Conservation (phyloP, 1,140 invertebrate genomes). For the Acromyrmex charruanus region DNA sequence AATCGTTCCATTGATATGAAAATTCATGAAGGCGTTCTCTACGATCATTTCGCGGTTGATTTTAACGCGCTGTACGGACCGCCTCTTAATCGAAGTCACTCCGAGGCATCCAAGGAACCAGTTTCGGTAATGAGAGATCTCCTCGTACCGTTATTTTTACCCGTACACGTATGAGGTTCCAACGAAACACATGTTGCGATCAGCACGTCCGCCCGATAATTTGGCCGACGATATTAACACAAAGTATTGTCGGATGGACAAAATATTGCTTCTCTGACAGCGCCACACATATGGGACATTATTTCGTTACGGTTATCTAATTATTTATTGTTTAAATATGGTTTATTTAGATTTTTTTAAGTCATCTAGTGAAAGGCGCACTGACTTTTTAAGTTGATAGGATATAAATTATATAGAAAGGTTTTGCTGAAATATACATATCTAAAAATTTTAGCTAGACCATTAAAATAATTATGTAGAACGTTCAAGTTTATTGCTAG, state of each 20-base stretch:
- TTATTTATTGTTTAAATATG: neutral
- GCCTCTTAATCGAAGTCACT: slow-evolving; percentile 31
- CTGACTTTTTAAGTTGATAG: neutral
- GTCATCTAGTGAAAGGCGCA: neutral
- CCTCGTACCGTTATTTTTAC: slow-evolving; percentile 73
- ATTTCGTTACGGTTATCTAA: neutral
- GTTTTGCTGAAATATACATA: too few species aligned
- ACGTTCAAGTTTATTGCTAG: too few species aligned
- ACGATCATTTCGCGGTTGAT: slow-evolving; percentile 23
- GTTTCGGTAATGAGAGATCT: slow-evolving; percentile 67
- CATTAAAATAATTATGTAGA: too few species aligned
- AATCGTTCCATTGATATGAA: neutral
- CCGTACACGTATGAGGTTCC: slow-evolving; percentile 50
- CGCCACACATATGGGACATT: neutral
- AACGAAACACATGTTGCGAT: slow-evolving; percentile 29
- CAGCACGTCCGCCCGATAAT: slow-evolving; percentile 17
- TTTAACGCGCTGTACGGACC: slow-evolving; percentile 21
- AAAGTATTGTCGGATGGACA: neutral
- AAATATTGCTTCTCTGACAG: neutral
- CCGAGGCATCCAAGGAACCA: slow-evolving; percentile 66
- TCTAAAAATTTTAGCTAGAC: too few species aligned
- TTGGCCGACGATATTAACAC: slow-evolving; percentile 32
- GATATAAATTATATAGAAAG: neutral
- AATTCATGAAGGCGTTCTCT: slow-evolving; percentile 2
- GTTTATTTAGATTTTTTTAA: slow-evolving; percentile 7